Conservation (phyloP, 2,113 vertebrate species). For the Peromyscus californicus region DNA sequence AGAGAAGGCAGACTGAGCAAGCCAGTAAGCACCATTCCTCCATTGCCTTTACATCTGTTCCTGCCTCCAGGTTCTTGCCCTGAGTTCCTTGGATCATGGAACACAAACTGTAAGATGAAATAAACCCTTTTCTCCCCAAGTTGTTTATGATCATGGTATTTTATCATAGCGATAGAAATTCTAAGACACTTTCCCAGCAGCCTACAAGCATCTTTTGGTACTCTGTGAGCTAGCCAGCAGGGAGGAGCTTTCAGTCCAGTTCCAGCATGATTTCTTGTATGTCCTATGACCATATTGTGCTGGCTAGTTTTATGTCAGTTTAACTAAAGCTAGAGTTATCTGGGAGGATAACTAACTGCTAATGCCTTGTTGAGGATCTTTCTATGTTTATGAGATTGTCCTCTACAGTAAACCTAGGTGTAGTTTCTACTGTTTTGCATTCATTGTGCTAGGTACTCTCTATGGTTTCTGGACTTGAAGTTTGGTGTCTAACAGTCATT, state of each 20-base stretch:
- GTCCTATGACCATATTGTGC: not conserved
- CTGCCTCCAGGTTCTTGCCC: not conserved
- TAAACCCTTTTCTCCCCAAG: not conserved
- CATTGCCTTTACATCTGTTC: not conserved
- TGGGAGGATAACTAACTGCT: not conserved
- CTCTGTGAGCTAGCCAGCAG: not conserved
- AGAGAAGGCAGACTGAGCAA: not conserved
- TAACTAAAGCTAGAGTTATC: not conserved
- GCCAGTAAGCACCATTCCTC: not conserved
- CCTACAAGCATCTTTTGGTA: not conserved
- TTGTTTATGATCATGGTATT: not conserved
- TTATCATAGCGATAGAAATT: not conserved
- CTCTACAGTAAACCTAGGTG: not conserved
- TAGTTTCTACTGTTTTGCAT: not conserved
- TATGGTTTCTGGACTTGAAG: not conserved
- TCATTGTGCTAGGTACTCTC: not conserved
- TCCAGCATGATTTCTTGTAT: not conserved
- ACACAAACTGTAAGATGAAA: not conserved
- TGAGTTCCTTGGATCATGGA: not conserved
- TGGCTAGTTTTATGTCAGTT: not conserved
- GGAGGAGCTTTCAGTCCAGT: not conserved
- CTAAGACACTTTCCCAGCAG: not conserved
- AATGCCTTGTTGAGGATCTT: not conserved
- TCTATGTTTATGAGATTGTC: not conserved
- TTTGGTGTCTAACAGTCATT: not conserved